Conservation (phyloP, 1,140 invertebrate species). For the Brachystomella parvula region DNA sequence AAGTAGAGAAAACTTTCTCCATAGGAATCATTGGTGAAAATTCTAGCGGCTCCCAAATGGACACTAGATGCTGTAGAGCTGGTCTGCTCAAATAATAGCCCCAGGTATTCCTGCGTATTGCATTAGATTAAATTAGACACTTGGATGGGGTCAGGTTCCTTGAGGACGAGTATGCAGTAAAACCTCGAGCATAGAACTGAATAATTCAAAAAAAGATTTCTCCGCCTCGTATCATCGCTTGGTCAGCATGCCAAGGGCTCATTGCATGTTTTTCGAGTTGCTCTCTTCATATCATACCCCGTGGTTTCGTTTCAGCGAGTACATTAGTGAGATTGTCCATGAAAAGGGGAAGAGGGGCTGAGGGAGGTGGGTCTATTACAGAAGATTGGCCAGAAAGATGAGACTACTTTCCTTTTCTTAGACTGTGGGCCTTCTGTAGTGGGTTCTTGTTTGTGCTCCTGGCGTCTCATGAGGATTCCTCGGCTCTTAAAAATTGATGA, state of each 20-base stretch:
- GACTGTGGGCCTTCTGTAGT: no score
- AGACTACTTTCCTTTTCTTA: neutral
- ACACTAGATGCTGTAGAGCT: no score
- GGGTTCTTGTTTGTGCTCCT: constrained; percentile 9
- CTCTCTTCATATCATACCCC: neutral
- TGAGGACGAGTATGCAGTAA: neutral
- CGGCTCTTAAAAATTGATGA: constrained; percentile 4
- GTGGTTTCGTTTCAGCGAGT: neutral
- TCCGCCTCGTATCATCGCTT: no score
- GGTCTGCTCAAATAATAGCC: neutral
- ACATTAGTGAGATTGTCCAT: constrained; percentile 25
- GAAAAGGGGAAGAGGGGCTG: constrained; percentile 3
- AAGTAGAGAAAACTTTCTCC: no score
- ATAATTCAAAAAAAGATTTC: no score
- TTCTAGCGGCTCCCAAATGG: no score
- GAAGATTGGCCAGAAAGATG: neutral
- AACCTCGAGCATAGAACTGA: no score
- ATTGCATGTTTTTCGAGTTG: no score
- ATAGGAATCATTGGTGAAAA: no score
- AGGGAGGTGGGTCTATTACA: no score
- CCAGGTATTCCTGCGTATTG: neutral
- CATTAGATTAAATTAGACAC: neutral
- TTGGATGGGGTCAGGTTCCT: neutral
- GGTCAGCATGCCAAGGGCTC: no score
- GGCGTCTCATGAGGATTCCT: neutral